Conservation (phyloP, 2,113 vertebrate species). For the Tapirus terrestris region DNA sequence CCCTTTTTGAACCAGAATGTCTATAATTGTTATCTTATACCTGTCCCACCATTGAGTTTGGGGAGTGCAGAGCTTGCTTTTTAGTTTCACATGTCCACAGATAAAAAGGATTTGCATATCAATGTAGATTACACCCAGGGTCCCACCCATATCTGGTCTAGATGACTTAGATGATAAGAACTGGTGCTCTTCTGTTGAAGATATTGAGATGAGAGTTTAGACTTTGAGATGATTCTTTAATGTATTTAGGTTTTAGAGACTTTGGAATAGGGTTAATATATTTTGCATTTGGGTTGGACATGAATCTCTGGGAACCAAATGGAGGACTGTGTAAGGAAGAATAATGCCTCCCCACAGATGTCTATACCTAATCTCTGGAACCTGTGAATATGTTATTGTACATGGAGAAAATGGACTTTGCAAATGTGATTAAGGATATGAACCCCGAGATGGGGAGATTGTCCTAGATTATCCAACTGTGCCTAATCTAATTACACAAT, state of each 20-base stretch:
- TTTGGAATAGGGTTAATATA: not conserved
- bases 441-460: not conserved
- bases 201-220: not conserved
- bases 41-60: too few relatives aligned
- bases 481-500: too few relatives aligned
- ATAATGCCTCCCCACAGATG: not conserved
- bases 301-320: not conserved
- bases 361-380: not conserved
- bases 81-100: not conserved
- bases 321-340: not conserved
- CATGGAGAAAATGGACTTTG: not conserved
- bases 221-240: not conserved
- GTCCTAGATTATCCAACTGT: too few relatives aligned
- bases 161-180: not conserved
- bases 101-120: not conserved
- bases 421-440: not conserved
- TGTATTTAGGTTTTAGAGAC: not conserved
- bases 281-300: not conserved
- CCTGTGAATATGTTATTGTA: not conserved
- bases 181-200: not conserved
- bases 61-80: not conserved
- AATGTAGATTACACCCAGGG: not conserved
- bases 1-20: not conserved
- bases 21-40: not conserved
- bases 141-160: not conserved